Evolutionary conservation across 1,140 invertebrate species (phyloP).

Genomic region (Triops cancriformis): DNA sequence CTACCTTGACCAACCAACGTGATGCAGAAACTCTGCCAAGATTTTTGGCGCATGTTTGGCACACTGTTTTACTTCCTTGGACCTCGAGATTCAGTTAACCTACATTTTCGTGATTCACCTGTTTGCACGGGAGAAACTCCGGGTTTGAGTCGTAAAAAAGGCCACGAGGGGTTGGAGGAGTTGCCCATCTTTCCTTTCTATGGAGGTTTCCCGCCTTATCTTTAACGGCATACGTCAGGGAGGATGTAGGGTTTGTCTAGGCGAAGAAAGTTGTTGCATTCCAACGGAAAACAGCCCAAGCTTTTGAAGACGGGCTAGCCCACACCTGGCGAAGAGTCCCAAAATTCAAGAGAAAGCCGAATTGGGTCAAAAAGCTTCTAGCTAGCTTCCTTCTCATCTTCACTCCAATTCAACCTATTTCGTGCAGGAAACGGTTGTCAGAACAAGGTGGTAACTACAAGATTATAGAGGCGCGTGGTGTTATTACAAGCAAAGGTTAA

Average conservation of each 20-base stretch:
- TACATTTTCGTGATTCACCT: background rate
- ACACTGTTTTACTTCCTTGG: background rate
- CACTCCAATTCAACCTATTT: background rate
- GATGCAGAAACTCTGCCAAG: conserved; percentile 3
- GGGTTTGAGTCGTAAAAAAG: background rate
- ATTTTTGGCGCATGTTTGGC: background rate
- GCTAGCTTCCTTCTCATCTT: background rate
- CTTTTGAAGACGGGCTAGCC: background rate
- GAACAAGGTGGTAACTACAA: background rate
- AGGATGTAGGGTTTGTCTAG: background rate
- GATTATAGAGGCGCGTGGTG: background rate
- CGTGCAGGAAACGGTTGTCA: background rate
- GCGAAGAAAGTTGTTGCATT: background rate
- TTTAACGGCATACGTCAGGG: background rate
- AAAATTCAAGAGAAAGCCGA: background rate
- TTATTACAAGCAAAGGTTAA: background rate
- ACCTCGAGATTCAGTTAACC: background rate
- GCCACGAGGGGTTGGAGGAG: background rate
- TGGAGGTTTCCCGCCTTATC: background rate
- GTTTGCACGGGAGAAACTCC: background rate
- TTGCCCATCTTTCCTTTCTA: background rate
- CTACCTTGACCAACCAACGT: background rate
- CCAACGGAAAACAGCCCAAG: background rate
- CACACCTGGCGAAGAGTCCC: background rate
- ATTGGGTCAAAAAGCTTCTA: background rate